Conservation (phyloP, 1,140 invertebrate species). For the Trachymyrmex cornetzi region DNA sequence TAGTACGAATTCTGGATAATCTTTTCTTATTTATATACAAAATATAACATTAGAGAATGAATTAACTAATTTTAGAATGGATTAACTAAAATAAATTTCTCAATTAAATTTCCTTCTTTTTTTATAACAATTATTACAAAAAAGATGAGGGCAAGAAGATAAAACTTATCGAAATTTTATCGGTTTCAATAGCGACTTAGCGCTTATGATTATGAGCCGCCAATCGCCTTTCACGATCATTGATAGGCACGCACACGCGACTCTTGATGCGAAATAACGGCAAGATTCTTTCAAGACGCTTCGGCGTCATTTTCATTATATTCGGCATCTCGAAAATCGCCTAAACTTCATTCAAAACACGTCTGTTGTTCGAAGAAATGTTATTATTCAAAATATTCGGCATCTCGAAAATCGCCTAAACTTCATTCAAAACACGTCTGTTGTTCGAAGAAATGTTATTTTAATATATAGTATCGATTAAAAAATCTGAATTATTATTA, state of each 20-base stretch:
- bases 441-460: not conserved
- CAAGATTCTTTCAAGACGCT: constrained; percentile 1
- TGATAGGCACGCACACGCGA: constrained; percentile 28
- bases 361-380: not conserved
- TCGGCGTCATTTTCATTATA: not conserved
- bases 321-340: not conserved
- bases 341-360: constrained; percentile 10
- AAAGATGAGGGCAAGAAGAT: not conserved
- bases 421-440: constrained; percentile 9
- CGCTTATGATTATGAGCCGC: constrained; percentile 7
- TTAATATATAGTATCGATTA: not conserved
- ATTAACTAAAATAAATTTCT: not conserved
- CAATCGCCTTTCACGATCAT: constrained; percentile 5
- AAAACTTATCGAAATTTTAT: not conserved
- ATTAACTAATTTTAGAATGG: not conserved
- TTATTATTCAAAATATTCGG: not conserved
- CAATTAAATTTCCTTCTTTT: constrained; percentile 4
- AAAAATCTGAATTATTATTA: constrained; percentile 24
- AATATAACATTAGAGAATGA: not conserved
- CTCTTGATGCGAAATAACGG: constrained; percentile 8
- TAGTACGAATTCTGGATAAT: not conserved
- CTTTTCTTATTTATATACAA: constrained; percentile 1
- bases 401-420: not conserved
- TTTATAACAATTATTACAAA: not conserved
- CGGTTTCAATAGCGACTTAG: not conserved